These are phyloP conservation scores for Colossoma macropomum DNA, from an alignment of 2,113 vertebrate genomes.

Conservation along the genomic window DNA sequence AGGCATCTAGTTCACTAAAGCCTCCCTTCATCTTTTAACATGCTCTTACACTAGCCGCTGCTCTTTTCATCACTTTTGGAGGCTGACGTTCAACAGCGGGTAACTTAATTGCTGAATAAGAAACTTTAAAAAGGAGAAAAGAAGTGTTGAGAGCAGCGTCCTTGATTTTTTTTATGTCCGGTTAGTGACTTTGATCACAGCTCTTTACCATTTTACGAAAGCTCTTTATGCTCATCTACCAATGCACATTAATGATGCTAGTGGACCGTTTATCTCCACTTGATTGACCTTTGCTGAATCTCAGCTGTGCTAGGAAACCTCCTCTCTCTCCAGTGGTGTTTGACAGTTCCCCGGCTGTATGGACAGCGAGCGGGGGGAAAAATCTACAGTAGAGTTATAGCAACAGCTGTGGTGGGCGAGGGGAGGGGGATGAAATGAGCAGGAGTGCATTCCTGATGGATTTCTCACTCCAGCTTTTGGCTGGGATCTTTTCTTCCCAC, in stretches of 20 bases:
- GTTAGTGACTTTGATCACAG: not conserved
- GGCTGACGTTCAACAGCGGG: not conserved
- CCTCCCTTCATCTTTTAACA: constrained; percentile 25
- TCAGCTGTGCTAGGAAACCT: constrained; percentile 43
- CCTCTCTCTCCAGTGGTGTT: constrained; percentile 37
- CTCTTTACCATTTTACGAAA: constrained; percentile 14
- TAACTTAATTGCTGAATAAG: not conserved
- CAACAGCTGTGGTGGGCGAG: constrained; percentile 84
- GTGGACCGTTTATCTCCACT: constrained; percentile 26
- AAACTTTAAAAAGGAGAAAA: not conserved
- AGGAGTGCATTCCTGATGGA: constrained; percentile 82
- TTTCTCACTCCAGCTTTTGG: constrained; percentile 87
- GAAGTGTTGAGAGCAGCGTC: not conserved
- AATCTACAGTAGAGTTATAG: constrained; percentile 68
- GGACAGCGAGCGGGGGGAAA: constrained; percentile 56
- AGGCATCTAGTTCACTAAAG: not conserved
- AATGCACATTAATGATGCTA: constrained; percentile 9
- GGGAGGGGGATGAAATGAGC: constrained; percentile 64
- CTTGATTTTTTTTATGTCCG: not conserved
- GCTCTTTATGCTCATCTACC: constrained; percentile 4
- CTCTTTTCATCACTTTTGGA: not conserved
- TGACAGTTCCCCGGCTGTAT: constrained; percentile 61
- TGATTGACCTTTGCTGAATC: constrained; percentile 54
- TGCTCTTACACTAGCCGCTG: not conserved
- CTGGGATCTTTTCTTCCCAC: constrained; percentile 84